Conservation (phyloP, 2,888 invertebrate genomes). For the Agapostemon virescens region DNA sequence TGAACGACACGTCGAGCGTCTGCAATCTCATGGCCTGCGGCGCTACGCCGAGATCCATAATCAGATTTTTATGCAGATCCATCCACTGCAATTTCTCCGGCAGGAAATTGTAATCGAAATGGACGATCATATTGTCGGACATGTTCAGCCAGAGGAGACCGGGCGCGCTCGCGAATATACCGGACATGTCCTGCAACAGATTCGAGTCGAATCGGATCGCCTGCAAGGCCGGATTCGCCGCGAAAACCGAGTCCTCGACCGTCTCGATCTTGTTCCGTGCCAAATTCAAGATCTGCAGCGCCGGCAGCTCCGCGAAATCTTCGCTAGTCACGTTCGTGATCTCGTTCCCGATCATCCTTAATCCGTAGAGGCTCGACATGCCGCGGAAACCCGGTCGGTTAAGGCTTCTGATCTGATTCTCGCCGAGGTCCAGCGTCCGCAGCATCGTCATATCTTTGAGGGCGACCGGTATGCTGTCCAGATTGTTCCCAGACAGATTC, state of each 20-base stretch:
- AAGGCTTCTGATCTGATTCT: slow-evolving; percentile 91
- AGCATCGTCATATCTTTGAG: slow-evolving; percentile 92
- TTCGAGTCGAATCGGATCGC: slow-evolving; percentile 94
- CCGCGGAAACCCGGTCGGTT: slow-evolving; percentile 92
- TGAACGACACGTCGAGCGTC: slow-evolving; percentile 94
- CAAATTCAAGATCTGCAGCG: slow-evolving; percentile 92
- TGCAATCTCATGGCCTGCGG: slow-evolving; percentile 88
- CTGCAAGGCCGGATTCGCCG: slow-evolving; percentile 89
- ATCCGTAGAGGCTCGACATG: slow-evolving; percentile 91
- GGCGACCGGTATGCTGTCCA: slow-evolving; percentile 90
- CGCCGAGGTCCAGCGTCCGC: slow-evolving; percentile 93
- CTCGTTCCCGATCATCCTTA: slow-evolving; percentile 94
- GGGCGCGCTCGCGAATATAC: slow-evolving; percentile 91
- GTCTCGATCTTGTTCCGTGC: slow-evolving; percentile 91
- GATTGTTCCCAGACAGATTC: slow-evolving; percentile 92
- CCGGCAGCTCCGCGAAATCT: slow-evolving; percentile 89
- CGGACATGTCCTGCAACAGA: slow-evolving; percentile 89
- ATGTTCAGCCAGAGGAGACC: slow-evolving; percentile 94
- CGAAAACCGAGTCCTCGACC: slow-evolving; percentile 91
- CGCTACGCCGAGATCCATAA: slow-evolving; percentile 88
- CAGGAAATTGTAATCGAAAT: slow-evolving; percentile 93
- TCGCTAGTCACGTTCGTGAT: slow-evolving; percentile 90
- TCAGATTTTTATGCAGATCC: slow-evolving; percentile 93
- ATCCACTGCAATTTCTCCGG: slow-evolving; percentile 92
- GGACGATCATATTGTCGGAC: slow-evolving; percentile 93